Conservation (phyloP, 2,888 invertebrate genomes). For the Andrena praecox region DNA sequence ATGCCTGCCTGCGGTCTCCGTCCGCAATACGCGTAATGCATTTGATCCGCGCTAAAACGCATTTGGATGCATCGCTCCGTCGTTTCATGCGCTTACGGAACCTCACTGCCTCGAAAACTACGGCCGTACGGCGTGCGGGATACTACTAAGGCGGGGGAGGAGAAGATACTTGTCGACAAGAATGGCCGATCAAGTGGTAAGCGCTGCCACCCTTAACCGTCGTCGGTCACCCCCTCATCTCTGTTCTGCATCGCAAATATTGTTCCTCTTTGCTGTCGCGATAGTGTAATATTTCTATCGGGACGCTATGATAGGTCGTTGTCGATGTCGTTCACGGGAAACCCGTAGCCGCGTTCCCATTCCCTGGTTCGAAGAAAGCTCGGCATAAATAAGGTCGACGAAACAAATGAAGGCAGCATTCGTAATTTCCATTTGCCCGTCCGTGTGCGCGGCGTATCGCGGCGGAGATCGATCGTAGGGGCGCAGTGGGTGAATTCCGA, state of each 20-base stretch:
- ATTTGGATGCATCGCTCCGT: slow-evolving; percentile 78
- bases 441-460: slow-evolving; percentile 40
- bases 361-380: background rate
- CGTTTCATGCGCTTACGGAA: slow-evolving; percentile 76
- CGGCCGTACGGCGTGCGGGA: slow-evolving; percentile 5
- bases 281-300: too few species aligned
- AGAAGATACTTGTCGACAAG: slow-evolving; percentile 39
- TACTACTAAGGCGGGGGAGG: background rate
- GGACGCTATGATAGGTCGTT: background rate
- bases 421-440: slow-evolving; percentile 62
- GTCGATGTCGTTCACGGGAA: background rate
- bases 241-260: slow-evolving; percentile 11
- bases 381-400: slow-evolving; percentile 36
- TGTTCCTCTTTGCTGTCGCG: background rate
- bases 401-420: slow-evolving; percentile 55
- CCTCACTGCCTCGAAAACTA: slow-evolving; percentile 65
- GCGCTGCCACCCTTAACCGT: slow-evolving; percentile 22
- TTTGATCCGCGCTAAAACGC: slow-evolving; percentile 84
- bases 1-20: slow-evolving; percentile 76
- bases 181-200: slow-evolving; percentile 42
- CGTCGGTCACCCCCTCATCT: background rate
- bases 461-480: slow-evolving; percentile 62
- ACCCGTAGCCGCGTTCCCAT: background rate
- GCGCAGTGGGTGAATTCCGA: slow-evolving; percentile 61
- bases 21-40: slow-evolving; percentile 78